Evolutionary conservation across 2,888 invertebrate genomes (phyloP), one percentile per base, ranked within the genome.

Genomic region (Periphyllus acericola): DNA sequence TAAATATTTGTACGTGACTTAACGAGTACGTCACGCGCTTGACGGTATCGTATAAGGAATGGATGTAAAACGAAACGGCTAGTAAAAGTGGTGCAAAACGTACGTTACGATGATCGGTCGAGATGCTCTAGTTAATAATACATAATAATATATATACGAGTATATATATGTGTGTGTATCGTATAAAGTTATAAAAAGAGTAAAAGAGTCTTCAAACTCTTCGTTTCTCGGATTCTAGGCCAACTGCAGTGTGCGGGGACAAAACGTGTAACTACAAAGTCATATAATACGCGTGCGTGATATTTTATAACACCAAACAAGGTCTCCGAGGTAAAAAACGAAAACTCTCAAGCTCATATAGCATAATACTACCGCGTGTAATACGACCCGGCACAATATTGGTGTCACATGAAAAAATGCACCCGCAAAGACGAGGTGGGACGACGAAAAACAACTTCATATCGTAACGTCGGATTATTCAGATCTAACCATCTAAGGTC

Each of bases 211-310:
- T 11, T 11, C 68, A 34, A 34, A 9, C 3, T 17, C 36, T 17
- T 34, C n/a, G 19, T 40, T 68, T 68, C 66, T 68, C 25, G 82
- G 40, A 72, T 82, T 82, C 71, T 82, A 82, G 82, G 52, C 17
- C 82, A 83, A 72, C n/a, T 60, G 52, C 60, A 19, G 68, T 71
- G 46, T 46, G 8, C 9, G 29, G 4, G 60, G 17, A 14, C 19
- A 80, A 80, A 29, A 34, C 21, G 68, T 29, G 32, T 71, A 81
- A 68, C 68, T 29, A 60, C 11, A n/a, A 66, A 46, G 36, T 46
- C 19, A 46, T 46, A 46, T n/a, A 40, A 14, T 36, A 34, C 6
- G 34, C 55, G 55, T 19, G 5, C 5, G 32, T 78, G n/a, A 60
- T 71, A 71, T 52, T 52, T 72, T 72, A 34, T 82, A 72, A 52